A percentile compares a stretch with the other conserved stretches of the same genome.
phyloP scores from a whole-genome alignment of 2,888 invertebrate species.

The Acrobeloides nanus region DNA sequence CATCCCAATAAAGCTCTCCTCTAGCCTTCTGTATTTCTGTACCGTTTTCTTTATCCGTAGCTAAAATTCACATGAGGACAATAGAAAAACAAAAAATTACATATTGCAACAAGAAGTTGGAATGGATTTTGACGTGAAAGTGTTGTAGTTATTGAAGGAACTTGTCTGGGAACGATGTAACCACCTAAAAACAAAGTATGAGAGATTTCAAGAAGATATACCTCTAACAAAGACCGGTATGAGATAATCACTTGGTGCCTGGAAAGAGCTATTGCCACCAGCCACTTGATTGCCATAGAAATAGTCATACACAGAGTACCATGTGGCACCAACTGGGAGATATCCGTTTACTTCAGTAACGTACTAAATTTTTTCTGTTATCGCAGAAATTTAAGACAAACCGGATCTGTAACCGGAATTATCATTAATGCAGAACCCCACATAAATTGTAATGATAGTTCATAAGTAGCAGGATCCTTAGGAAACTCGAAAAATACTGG shows the following conservation, averaged over 20 bases:
- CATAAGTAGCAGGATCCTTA: conserved; percentile 25
- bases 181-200: too few species aligned
- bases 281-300: conserved; percentile 16
- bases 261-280: conserved; percentile 13
- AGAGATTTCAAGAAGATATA: too few species aligned
- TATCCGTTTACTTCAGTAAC: conserved; percentile 38
- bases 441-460: conserved; percentile 36
- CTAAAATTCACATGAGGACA: too few species aligned
- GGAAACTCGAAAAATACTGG: conserved; percentile 49
- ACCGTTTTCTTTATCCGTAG: too few species aligned
- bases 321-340: conserved; percentile 46
- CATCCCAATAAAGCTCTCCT: conserved; percentile 44
- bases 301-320: conserved; percentile 43
- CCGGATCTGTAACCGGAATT: conserved; percentile 17
- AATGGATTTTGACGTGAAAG: conserved; percentile 62
- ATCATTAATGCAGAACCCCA: conserved; percentile 36
- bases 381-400: background rate
- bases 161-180: conserved; percentile 60
- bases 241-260: conserved; percentile 15
- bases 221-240: conserved; percentile 26
- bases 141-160: conserved; percentile 33
- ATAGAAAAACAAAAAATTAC: too few species aligned
- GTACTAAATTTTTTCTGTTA: conserved; percentile 12
- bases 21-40: too few species aligned
- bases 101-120: conserved; percentile 64